phyloP scores from a whole-genome alignment of 2,113 vertebrate species.

The Bubalus kerabau region DNA sequence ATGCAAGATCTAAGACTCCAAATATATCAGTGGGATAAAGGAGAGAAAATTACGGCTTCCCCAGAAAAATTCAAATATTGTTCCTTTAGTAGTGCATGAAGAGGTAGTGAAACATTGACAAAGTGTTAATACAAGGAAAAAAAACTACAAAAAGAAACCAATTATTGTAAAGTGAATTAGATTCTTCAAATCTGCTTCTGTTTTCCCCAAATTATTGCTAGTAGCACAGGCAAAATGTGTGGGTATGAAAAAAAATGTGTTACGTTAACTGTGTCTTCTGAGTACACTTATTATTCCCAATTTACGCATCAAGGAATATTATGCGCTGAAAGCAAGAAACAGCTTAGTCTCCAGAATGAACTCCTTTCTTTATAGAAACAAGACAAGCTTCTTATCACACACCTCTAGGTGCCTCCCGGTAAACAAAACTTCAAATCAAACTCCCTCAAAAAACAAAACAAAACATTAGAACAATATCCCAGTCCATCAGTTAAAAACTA shows the following conservation, averaged over 20 bases:
- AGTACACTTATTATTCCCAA: constrained; percentile 19
- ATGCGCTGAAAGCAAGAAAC: not conserved
- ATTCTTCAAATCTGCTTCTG: constrained; percentile 43
- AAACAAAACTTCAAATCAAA: not conserved
- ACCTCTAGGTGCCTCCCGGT: not conserved
- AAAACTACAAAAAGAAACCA: constrained; percentile 42
- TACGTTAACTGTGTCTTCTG: constrained; percentile 31
- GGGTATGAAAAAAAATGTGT: constrained; percentile 19
- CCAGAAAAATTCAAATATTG: constrained; percentile 21
- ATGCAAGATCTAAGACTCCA: not conserved
- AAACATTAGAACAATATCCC: not conserved
- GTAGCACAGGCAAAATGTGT: constrained; percentile 15
- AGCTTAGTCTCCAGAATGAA: constrained; percentile 15
- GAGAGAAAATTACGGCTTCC: not conserved
- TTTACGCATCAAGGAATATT: constrained; percentile 11
- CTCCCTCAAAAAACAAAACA: not conserved
- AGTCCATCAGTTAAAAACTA: not conserved
- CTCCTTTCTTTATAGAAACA: constrained; percentile 9
- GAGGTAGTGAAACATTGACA: not conserved
- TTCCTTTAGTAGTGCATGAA: not conserved
- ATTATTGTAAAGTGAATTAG: constrained; percentile 43
- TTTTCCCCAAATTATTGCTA: constrained; percentile 31
- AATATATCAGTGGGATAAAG: not conserved
- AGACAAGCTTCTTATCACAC: not conserved
- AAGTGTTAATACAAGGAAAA: not conserved